These are phyloP conservation scores for Mallateleia sp. DNA, from an alignment of 2,888 invertebrate genomes.

Conservation along the genomic window DNA sequence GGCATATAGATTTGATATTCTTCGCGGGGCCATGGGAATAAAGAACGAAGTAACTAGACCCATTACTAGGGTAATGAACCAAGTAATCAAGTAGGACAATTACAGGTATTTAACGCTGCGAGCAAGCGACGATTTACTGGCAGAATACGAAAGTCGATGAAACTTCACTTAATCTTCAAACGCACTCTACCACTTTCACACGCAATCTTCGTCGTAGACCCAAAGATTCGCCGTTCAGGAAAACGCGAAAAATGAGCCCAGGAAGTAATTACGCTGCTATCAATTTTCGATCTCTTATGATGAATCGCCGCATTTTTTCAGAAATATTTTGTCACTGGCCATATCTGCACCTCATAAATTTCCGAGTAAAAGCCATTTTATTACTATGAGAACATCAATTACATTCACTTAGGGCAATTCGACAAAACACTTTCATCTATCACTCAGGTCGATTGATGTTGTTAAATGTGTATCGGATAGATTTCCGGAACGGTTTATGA, in stretches of 20 bases:
- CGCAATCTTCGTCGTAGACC: conserved; percentile 48
- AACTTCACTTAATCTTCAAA: conserved; percentile 76
- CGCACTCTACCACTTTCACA: conserved; percentile 65
- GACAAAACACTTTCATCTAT: conserved; percentile 62
- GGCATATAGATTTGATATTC: conserved; percentile 48
- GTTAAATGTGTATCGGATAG: not conserved
- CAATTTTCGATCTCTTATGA: conserved; percentile 59
- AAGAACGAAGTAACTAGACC: conserved; percentile 73
- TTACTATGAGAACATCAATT: conserved; percentile 51
- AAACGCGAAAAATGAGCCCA: conserved; percentile 52
- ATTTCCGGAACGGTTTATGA: too few species aligned
- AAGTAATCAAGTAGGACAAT: conserved; percentile 80
- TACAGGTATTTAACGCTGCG: conserved; percentile 75
- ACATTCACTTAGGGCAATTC: conserved; percentile 58
- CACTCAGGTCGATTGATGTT: not conserved
- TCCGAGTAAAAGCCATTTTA: conserved; percentile 52
- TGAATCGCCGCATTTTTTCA: conserved; percentile 76
- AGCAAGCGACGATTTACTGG: conserved; percentile 73
- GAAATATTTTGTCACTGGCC: conserved; percentile 53
- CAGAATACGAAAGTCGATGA: conserved; percentile 77
- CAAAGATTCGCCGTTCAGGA: conserved; percentile 25
- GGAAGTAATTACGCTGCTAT: conserved; percentile 58
- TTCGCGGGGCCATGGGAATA: conserved; percentile 48
- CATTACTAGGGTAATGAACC: conserved; percentile 81
- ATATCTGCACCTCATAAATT: conserved; percentile 60